phyloP scores from a whole-genome alignment of 2,888 invertebrate genomes.

The Mesodorylaimus sp. region DNA sequence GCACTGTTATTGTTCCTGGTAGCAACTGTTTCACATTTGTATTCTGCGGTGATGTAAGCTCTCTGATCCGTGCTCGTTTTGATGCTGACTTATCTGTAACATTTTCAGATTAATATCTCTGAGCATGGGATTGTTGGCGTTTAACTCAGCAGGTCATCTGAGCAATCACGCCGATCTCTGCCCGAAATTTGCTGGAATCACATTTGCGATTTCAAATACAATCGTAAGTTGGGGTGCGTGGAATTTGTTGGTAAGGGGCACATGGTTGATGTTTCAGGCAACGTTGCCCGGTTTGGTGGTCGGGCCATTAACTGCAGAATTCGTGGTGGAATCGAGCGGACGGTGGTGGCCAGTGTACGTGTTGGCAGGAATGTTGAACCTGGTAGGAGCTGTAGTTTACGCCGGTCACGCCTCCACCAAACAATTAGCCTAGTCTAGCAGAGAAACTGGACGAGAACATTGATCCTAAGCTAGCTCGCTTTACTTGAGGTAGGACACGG shows the following conservation, averaged over 20 bases:
- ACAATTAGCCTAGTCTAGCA: background rate
- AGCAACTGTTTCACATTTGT: conserved; percentile 48
- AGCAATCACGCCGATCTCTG: conserved; percentile 59
- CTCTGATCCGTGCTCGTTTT: background rate
- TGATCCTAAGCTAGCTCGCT: too few relatives aligned
- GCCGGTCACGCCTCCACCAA: conserved; percentile 46
- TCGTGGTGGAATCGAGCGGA: conserved; percentile 49
- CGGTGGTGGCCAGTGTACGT: conserved; percentile 56
- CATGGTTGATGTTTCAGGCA: conserved; percentile 30
- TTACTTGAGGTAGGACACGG: too few relatives aligned
- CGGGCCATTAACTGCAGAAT: conserved; percentile 54
- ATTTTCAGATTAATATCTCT: conserved; percentile 46
- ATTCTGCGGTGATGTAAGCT: conserved; percentile 47
- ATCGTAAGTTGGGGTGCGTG: conserved; percentile 37
- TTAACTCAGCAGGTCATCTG: conserved; percentile 54
- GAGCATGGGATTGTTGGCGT: conserved; percentile 54
- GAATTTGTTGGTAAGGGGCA: conserved; percentile 3
- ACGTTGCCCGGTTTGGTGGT: conserved; percentile 55
- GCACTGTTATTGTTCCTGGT: conserved; percentile 51
- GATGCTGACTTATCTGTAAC: background rate
- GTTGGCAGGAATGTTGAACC: conserved; percentile 50
- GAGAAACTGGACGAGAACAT: too few relatives aligned
- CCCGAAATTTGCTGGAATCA: conserved; percentile 55
- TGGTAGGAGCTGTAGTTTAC: conserved; percentile 52
- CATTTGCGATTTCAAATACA: conserved; percentile 56